Conservation (phyloP, 2,113 vertebrate genomes). For the Aegithalos caudatus region DNA sequence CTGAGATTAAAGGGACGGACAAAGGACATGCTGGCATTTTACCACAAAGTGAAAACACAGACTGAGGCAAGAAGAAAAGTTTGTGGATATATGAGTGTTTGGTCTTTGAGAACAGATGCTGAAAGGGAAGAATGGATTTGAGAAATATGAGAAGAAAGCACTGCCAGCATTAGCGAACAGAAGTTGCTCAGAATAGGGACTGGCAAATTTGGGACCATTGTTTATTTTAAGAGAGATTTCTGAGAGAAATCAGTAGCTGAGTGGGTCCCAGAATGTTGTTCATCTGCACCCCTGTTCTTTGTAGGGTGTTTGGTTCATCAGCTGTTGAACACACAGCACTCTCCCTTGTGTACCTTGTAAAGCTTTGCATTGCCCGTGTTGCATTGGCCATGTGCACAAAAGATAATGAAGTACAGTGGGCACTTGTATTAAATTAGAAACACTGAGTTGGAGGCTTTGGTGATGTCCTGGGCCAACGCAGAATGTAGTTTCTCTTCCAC, state of each 20-base stretch:
- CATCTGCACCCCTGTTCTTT: not conserved
- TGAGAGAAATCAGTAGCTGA: not conserved
- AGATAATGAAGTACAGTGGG: not conserved
- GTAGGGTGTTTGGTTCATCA: not conserved
- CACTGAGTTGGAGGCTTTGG: not conserved
- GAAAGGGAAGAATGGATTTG: not conserved
- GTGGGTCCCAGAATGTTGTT: not conserved
- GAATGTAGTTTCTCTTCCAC: not conserved
- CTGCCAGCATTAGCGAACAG: not conserved
- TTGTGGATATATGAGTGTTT: not conserved
- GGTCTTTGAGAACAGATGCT: not conserved
- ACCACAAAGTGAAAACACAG: not conserved
- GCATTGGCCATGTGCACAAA: not conserved
- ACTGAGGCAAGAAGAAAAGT: not conserved
- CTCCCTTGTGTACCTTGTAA: not conserved
- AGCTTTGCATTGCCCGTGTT: not conserved
- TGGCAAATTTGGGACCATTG: not conserved
- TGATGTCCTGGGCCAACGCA: not conserved
- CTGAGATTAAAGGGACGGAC: not conserved
- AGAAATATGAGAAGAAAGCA: not conserved
- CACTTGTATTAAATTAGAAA: not conserved
- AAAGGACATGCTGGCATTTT: constrained; percentile 10
- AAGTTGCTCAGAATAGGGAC: not conserved
- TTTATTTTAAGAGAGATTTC: not conserved
- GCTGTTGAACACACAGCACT: not conserved